Percentiles rank a stretch among this genome's conserved stretches.
These are phyloP conservation scores for Ips nitidus DNA, from an alignment of 1,140 invertebrate species.

Conservation along the genomic window DNA sequence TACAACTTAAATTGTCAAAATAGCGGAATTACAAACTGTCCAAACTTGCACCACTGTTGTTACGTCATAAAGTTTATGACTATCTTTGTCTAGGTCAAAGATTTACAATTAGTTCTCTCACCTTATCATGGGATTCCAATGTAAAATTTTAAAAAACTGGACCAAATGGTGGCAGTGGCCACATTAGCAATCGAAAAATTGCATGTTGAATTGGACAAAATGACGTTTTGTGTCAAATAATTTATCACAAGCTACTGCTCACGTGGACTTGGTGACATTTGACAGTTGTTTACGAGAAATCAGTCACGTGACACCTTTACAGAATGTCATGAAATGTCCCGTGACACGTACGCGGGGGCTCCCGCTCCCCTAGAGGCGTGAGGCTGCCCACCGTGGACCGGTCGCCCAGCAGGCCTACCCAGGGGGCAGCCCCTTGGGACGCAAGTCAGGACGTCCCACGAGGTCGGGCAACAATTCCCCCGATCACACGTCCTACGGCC, in stretches of 20 bases:
- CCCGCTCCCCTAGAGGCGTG: conserved; percentile 63
- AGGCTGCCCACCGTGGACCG: conserved; percentile 81
- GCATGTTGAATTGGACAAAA: not conserved
- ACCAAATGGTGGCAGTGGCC: not conserved
- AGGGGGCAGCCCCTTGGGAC: conserved; percentile 62
- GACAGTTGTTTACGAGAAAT: not conserved
- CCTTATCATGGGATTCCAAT: no score
- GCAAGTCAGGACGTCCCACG: conserved; percentile 55
- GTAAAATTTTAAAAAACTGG: no score
- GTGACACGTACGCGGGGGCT: conserved; percentile 70
- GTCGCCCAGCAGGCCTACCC: conserved; percentile 74
- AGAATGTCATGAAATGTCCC: conserved; percentile 63
- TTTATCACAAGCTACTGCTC: not conserved
- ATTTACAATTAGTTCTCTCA: no score
- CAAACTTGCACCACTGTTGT: no score
- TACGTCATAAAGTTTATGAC: no score
- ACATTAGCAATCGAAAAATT: not conserved
- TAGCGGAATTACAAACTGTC: no score
- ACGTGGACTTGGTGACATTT: not conserved
- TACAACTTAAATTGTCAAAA: no score
- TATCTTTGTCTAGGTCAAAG: no score
- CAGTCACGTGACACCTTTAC: conserved; percentile 2
- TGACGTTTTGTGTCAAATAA: not conserved
- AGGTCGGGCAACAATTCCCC: conserved; percentile 64
- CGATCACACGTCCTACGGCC: conserved; percentile 54